Conservation (phyloP, 2,888 invertebrate species). For the Chrysina gloriosa region DNA sequence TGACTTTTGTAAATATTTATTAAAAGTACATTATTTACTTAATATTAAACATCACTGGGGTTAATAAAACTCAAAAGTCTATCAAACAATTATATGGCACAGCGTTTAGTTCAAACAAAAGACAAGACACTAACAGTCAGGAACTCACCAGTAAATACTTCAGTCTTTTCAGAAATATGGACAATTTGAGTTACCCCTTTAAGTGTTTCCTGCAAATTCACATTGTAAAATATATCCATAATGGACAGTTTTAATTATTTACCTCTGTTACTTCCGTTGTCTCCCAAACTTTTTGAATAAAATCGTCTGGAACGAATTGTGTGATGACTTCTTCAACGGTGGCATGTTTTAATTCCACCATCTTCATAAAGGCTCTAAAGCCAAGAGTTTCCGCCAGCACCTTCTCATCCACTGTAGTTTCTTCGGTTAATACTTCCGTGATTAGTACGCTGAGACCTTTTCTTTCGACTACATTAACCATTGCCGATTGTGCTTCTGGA, state of each 20-base stretch:
- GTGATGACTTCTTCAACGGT: conserved; percentile 87
- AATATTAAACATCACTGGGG: conserved; percentile 1
- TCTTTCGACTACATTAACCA: conserved; percentile 86
- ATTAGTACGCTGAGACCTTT: conserved; percentile 85
- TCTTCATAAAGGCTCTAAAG: conserved; percentile 86
- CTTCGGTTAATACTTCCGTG: conserved; percentile 84
- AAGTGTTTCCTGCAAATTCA: conserved; percentile 59
- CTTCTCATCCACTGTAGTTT: conserved; percentile 81
- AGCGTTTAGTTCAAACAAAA: conserved; percentile 31
- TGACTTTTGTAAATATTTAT: conserved; percentile 5
- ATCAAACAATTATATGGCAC: conserved; percentile 38
- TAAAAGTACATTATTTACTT: conserved; percentile 19
- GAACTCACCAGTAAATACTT: conserved; percentile 65
- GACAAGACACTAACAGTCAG: conserved; percentile 11
- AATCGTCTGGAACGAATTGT: conserved; percentile 86
- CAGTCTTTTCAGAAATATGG: conserved; percentile 64
- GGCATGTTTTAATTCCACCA: conserved; percentile 83
- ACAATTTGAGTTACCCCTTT: conserved; percentile 64
- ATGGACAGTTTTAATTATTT: conserved; percentile 45
- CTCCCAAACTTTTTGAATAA: conserved; percentile 85
- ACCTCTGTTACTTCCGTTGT: conserved; percentile 77
- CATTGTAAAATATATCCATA: conserved; percentile 21
- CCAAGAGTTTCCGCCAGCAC: conserved; percentile 83
- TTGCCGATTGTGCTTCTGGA: conserved; percentile 85
- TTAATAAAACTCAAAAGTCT: conserved; percentile 23